Base-by-base conservation (phyloP, 2,797 vertebrate genomes). In the Sebastolobus alascanus region DNA sequence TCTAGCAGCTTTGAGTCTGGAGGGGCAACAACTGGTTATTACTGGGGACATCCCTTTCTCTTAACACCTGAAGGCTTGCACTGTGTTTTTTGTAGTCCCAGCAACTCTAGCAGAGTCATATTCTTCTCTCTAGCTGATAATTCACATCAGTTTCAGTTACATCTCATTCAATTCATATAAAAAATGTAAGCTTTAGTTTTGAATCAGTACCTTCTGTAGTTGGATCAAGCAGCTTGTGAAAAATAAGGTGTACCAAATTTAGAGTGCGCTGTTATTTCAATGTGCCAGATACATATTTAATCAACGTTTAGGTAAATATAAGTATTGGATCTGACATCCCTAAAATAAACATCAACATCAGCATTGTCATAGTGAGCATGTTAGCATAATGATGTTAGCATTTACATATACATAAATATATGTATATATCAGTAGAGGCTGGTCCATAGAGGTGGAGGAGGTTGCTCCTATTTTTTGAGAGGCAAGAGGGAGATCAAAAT, bases 1-100 rank as follows among this genome's bases (percentile, higher is more conserved):
- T 43, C 67, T 33, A 74, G 37, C 74, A 73, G 74, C 74, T 63
- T 65, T 52, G 50, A 68, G 50, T 46, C 46, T 74, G 56, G 8
- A 63, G 50, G 65, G 66, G 11, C n/a, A 56, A 68, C 52, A 38
- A 60, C 46, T 67, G 65, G 25, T 60, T 66, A 16, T 55, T 27
- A 29, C n/a, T 52, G 40, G 31, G 8, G 27, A 61, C 18, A 61
- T n/a, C 31, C 6, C 14, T 18, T 29, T 56, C 16, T 46, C 27
- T 25, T 20, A 16, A 66, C 37, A n/a, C 29, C 55, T 6, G 0
- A 38, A 18, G 18, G 33, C 58, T n/a, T 54, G 6, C 5, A 25
- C 13, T 29, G 20, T 37, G 35, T 22, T 64, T n/a, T 13, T 25
- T 2, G 22, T 54, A 12, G 27, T 31, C 65, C 31, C 50, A 22